Evolutionary conservation across 2,113 vertebrate genomes (phyloP).

Genomic region (Murina feae): DNA sequence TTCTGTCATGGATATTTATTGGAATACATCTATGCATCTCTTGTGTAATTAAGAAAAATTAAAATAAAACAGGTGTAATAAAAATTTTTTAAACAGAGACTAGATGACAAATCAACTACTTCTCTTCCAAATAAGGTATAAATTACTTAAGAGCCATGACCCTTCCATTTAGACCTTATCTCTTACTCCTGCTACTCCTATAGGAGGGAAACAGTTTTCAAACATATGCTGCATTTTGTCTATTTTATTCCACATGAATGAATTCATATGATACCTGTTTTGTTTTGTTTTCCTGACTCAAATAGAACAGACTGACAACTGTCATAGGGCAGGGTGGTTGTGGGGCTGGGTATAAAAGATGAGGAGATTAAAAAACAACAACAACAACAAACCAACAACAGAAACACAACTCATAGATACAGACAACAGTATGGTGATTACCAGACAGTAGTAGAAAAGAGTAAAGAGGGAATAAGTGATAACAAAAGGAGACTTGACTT

Average conservation of each 20-base stretch:
- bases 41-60: not conserved
- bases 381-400: not conserved
- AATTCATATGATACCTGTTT: not conserved
- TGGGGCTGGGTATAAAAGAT: not conserved
- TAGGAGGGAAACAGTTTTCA: not conserved
- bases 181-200: not conserved
- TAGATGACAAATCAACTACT: not conserved
- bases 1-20: not conserved
- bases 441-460: not conserved
- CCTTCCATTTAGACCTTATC: not conserved
- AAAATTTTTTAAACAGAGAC: not conserved
- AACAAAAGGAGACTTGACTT: not conserved
- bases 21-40: not conserved
- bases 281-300: not conserved
- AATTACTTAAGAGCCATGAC: not conserved
- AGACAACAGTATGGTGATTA: not conserved
- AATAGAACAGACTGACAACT: not conserved
- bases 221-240: not conserved
- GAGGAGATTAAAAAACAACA: not conserved
- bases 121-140: not conserved
- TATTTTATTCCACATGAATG: not conserved
- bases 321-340: not conserved
- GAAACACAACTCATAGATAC: not conserved
- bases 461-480: not conserved
- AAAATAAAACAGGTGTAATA: not conserved